Percentiles rank a stretch among this genome's conserved stretches.
phyloP scores from a whole-genome alignment of 2,113 vertebrate genomes.

The Gallinago paraguaiae region DNA sequence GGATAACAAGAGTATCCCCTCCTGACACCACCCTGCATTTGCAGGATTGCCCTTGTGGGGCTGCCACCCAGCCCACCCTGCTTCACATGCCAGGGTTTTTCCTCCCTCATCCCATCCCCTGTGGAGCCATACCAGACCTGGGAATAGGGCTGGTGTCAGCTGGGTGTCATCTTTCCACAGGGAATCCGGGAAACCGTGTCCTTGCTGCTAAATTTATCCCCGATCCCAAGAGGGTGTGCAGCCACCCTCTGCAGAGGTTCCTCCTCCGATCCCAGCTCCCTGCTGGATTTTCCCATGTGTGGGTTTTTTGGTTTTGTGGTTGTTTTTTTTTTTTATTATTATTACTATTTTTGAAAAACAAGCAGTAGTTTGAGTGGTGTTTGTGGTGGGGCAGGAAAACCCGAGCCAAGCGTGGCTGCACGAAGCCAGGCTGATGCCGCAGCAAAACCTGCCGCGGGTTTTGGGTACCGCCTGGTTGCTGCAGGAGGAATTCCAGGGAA shows the following conservation, averaged over 20 bases:
- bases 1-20: background rate
- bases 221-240: background rate
- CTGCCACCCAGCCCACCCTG: background rate
- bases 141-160: background rate
- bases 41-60: accelerated
- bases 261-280: background rate
- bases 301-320: too few species aligned
- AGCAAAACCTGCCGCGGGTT: background rate
- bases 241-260: background rate
- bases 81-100: accelerated
- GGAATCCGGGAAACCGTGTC: background rate
- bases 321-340: too few species aligned
- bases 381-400: background rate
- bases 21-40: background rate
- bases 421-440: background rate
- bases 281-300: background rate
- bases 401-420: background rate
- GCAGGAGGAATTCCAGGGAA: background rate
- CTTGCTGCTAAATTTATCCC: background rate
- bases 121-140: background rate
- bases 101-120: accelerated
- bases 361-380: background rate
- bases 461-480: background rate
- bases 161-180: background rate
- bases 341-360: background rate